Evolutionary conservation across 2,888 invertebrate species (phyloP), one percentile per base, ranked within the genome.

Genomic region (Choreutis nemorana): DNA sequence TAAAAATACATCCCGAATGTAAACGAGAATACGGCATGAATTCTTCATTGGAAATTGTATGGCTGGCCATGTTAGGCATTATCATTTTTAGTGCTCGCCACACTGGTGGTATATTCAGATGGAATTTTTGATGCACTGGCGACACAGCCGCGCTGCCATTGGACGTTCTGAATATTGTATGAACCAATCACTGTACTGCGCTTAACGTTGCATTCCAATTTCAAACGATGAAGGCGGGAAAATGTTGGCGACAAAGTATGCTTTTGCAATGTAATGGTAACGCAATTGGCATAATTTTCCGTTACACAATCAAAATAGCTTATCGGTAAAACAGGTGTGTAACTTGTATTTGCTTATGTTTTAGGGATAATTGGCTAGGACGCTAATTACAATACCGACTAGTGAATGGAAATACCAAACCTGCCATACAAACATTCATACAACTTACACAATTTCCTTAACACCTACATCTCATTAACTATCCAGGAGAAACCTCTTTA

Each of bases 121-220:
- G 72, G 80, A 80, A 79, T 80, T 79, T 80, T 80, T 78, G 79
- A 80, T 80, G 77, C 77, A 78, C 73, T 73, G 73, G 78, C 75
- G 67, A 77, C 77, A 75, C 75, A 72, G 72, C 54, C 68, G 65
- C 48, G 55, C 50, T 64, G 65, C 75, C 62, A 78, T 78, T 78
- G 77, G 78, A 52, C 46, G 68, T 51, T 42, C 62, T 78, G 78
- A 78, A 78, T 78, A 78, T 77, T 78, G 77, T 77, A 78, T 78
- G 77, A 78, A 57, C 78, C 77, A 78, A 78, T 78, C 77, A 73
- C 67, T 38, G 59, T 42, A 61, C 48, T 70, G 77, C 73, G 72
- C 68, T 70, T 70, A 68, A 58, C 63, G 63, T 58, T 75, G 77
- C 77, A 78, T 77, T 77, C 73, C 75, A 71, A 77, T 75, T 78